Evolutionary conservation across 2,113 vertebrate species (phyloP), one percentile per base, ranked within the genome.

Genomic region (Centropus bengalensis): DNA sequence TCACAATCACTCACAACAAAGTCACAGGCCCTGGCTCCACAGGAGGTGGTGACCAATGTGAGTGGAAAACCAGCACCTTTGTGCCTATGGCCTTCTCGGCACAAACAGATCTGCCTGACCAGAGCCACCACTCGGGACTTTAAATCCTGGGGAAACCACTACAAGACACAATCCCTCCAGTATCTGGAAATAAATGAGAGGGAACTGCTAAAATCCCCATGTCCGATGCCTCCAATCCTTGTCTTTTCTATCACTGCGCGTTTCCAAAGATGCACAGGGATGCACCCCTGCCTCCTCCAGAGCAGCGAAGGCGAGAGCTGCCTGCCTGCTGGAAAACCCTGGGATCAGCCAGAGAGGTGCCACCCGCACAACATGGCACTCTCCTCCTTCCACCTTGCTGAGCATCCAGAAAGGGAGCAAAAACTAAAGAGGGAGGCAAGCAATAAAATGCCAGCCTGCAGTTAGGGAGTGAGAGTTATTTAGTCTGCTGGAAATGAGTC

Each of bases 361-460:
- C 60, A 26, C 32, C 1, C 0, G 60, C 66, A 30, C 0, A 0
- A 49, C n/a, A 38, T 17, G 0, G 32, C 0, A 0, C 45, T n/a
- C 47, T 27, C 40, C 45, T 62, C 68, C 74, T 59, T 24, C 30
- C 69, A 8, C 4, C 80, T 5, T 1, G 6, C 74, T 3, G 36
- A n/a, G 62, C 75, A 47, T 30, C 90, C 75, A 58, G 74, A 38
- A 52, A 58, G 52, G 36, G 26, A 59, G 27, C 40, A 68, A 40
- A 56, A 36, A 13, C n/a, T 4, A 11, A 23, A 38, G 4, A 21
- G 36, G 47, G 55, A 32, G 62, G 40, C 56, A 62, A 64, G 76
- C 0, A 0, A 40, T 45, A 36, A 69, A 78, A 59, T 8, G 8
- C 15, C 17, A 88, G 58, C 7, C 55, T 14, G 5, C 12, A 28